Base-by-base conservation (phyloP, 2,797 vertebrate genomes). In the Sebastes paucispinis region DNA sequence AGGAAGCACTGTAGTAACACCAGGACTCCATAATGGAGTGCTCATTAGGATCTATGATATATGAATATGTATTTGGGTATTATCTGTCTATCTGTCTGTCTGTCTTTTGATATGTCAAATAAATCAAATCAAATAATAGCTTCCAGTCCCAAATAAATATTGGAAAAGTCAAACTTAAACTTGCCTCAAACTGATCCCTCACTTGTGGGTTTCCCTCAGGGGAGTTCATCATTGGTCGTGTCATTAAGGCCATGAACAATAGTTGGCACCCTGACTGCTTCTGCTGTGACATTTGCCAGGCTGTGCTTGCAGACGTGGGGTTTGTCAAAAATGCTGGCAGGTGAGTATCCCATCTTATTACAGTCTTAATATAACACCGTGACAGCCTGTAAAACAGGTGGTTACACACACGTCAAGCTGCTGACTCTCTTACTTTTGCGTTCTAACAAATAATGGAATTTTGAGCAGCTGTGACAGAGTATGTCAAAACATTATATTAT, bases 241-340 rank as follows among this genome's bases (percentile, higher is more conserved):
- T 99, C 89, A 99, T 99, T 95, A 99, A 99, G 95, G 98, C 98
- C 90, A 99, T 99, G 98, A 99, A 99, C 94, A 99, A 99, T 80
- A 99, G 98, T 91, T 99, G 98, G 98, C 98, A 99, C 86, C 98
- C 98, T 1, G 97, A 98, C 84, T 99, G 98, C 90, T 99, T 99
- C 96, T 95, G 98, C 93, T 99, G 98, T 87, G 96, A 99, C 91
- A 96, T 99, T 89, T 99, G 98, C 90, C 95, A 98, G 85, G 91
- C 96, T 74, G 96, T 99, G 57, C 91, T 99, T 75, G 98, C 98
- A 0, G 98, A 99, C 62, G 98, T 99, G 75, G 98, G 98, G 72
- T 99, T 99, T 92, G 98, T 99, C 87, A 99, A 99, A 95, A 99
- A 99, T 39, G 98, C 98, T 50, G 98, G 98, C 95, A 98, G 98